Percentiles rank a stretch among this genome's conserved stretches.
Conservation (phyloP, 2,797 vertebrate genomes). For the Melanotaenia maccullochi region DNA sequence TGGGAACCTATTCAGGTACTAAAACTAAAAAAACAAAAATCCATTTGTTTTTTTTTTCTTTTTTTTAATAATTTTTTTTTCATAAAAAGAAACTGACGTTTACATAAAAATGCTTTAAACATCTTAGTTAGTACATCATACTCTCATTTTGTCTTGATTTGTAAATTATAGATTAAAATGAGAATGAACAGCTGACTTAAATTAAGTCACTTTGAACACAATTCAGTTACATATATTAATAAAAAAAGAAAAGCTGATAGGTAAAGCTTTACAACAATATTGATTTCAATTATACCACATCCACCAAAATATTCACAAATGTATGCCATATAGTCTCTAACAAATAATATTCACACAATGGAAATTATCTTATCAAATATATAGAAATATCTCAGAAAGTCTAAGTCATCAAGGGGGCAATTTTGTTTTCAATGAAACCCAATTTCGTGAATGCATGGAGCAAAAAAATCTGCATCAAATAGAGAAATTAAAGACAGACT, state of each 20-base stretch:
- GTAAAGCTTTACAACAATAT: no score
- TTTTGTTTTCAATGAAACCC: slow-evolving; percentile 1
- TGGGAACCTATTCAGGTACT: slow-evolving; percentile 8
- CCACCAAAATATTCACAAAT: no score
- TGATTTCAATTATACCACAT: no score
- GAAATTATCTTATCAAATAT: slow-evolving; percentile 13
- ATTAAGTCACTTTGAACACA: not conserved
- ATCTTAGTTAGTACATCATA: not conserved
- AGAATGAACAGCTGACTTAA: not conserved
- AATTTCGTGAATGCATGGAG: not conserved
- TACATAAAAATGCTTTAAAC: not conserved
- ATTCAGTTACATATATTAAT: no score
- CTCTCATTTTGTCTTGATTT: not conserved
- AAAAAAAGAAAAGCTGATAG: no score
- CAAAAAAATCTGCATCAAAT: not conserved
- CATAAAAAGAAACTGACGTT: not conserved
- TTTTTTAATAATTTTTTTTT: no score
- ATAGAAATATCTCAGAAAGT: slow-evolving; percentile 4
- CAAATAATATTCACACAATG: slow-evolving; percentile 4
- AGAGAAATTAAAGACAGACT: not conserved
- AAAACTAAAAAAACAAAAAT: not conserved
- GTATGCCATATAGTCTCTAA: not conserved
- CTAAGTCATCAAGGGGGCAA: not conserved
- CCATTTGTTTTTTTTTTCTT: no score
- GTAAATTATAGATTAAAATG: not conserved